Evolutionary conservation across 1,140 invertebrate species (phyloP), one percentile per base, ranked within the genome.

Genomic region (Fopius arisanus): DNA sequence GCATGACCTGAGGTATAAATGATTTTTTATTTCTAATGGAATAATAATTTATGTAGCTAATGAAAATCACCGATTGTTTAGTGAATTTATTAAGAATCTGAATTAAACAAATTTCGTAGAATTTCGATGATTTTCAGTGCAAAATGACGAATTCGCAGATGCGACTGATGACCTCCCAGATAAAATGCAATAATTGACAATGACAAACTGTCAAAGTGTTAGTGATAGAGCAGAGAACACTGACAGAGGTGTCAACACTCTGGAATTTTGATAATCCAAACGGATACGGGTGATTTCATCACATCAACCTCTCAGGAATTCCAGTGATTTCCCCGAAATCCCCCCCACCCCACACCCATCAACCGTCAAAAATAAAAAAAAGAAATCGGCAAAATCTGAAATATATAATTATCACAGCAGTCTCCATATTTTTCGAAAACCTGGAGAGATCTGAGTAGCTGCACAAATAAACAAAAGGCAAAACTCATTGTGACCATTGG

Each of bases 201-300:
- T n/a, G n/a, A n/a, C n/a, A n/a, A 9, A 21, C 21, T 19, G 14
- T 3, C 16, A 3, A 43, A 40, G 66, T 43, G 43, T 26, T 37
- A 59, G 33, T 66, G 33, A 28, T 41, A 71, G 77, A 63, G 67
- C 73, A 78, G 73, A 74, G 41, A 29, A 76, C 78, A 78, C 78
- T 84, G 80, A 84, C 76, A 82, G 78, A 84, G 82, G 83, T 87
- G 84, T 87, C 86, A 87, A 87, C 81, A 86, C 79, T 86, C 74
- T 79, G 85, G 84, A 87, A 86, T 87, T 83, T 83, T 78, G 80
- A 83, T 83, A 74, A 83, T 83, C 78, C 48, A 63, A 31, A 16
- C 31, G 43, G 40, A 67, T 48, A 41, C 40, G 29, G 28, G 19
- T 59, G 62, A 75, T 51, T 48, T 41, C 43, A 71, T 59, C 48